Conservation (phyloP, 2,888 invertebrate genomes). For the Hirtodrosophila alboralis region DNA sequence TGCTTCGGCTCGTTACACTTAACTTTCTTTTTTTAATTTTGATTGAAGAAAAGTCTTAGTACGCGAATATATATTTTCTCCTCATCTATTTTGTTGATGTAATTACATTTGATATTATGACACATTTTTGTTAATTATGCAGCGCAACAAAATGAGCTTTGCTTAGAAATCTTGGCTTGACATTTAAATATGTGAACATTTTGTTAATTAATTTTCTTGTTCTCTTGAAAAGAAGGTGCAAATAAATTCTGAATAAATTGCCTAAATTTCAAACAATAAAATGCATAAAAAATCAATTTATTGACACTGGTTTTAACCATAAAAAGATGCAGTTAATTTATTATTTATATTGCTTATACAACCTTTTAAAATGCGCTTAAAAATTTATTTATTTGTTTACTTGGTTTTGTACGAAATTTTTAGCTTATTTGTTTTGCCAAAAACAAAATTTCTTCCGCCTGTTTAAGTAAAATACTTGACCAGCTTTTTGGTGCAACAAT, state of each 20-base stretch:
- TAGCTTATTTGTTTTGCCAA: conserved; percentile 18
- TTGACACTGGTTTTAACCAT: no score
- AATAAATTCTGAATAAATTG: conserved; percentile 3
- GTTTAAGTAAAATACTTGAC: conserved; percentile 60
- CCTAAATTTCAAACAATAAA: not conserved
- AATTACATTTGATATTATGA: conserved; percentile 46
- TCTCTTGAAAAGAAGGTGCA: conserved; percentile 3
- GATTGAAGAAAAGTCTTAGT: conserved; percentile 35
- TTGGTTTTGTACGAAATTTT: conserved; percentile 31
- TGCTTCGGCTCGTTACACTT: conserved; percentile 11
- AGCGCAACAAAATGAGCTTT: conserved; percentile 30
- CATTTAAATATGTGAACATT: conserved; percentile 10
- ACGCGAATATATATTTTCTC: conserved; percentile 13
- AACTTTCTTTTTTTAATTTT: conserved; percentile 29
- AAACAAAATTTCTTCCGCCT: conserved; percentile 53
- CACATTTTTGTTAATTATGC: conserved; percentile 52
- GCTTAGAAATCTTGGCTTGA: conserved; percentile 8
- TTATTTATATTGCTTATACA: no score
- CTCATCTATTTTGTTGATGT: conserved; percentile 36
- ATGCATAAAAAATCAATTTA: not conserved
- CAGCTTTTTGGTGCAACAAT: conserved; percentile 16
- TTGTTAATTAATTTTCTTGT: conserved; percentile 7
- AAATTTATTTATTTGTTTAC: conserved; percentile 11
- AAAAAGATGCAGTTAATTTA: no score
- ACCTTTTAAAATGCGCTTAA: not conserved